Conservation (phyloP, 2,888 invertebrate genomes). For the Metellina segmentata region DNA sequence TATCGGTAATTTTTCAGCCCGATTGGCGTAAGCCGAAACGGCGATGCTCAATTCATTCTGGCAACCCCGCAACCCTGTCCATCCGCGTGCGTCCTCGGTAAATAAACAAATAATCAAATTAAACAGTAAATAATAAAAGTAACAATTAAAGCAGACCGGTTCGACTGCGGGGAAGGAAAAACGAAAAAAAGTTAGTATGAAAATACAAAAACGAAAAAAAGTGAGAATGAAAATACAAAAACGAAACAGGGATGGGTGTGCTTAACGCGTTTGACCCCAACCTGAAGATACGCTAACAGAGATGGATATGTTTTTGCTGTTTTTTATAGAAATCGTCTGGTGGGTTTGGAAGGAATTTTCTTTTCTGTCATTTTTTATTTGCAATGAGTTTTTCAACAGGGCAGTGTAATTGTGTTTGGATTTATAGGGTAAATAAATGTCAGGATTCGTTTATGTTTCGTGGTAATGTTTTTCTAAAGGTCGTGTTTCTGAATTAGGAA, state of each 20-base stretch:
- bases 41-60: not conserved
- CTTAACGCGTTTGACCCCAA: not conserved
- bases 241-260: not conserved
- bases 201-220: not conserved
- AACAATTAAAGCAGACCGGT: not conserved
- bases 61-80: not conserved
- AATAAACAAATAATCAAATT: conserved; percentile 1
- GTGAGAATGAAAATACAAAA: not conserved
- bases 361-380: not conserved
- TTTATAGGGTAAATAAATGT: not conserved
- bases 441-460: not conserved
- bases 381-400: not conserved
- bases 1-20: not conserved
- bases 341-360: not conserved
- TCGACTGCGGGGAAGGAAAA: not conserved
- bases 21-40: not conserved
- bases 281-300: not conserved
- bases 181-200: not conserved
- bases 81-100: not conserved
- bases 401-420: not conserved
- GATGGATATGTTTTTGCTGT: not conserved
- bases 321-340: not conserved
- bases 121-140: not conserved
- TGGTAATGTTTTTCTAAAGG: not conserved
- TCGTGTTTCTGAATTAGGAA: too few relatives aligned